Percentiles rank a stretch among this genome's conserved stretches.
Evolutionary conservation across 2,797 vertebrate species (phyloP).

Genomic region (Hirundo rustica): DNA sequence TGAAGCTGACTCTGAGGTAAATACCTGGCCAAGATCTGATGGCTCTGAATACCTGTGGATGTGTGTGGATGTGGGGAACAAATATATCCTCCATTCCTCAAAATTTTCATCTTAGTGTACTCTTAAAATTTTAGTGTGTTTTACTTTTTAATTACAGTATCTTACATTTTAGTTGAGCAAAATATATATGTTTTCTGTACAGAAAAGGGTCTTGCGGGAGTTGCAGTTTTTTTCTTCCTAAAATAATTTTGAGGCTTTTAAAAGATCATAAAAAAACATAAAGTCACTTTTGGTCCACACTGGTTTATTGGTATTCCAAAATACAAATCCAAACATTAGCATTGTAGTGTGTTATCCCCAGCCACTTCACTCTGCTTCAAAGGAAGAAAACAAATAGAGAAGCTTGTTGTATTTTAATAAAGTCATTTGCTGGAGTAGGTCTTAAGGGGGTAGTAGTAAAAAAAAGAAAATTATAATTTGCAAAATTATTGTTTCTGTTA

Average conservation of each 20-base stretch:
- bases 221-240: neutral
- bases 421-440: neutral
- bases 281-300: neutral
- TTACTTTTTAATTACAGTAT: neutral
- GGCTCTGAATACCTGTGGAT: neutral
- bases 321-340: neutral
- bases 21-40: neutral
- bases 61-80: rapidly evolving
- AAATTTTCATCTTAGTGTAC: neutral
- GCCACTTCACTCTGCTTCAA: neutral
- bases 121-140: neutral
- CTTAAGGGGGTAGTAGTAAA: neutral
- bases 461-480: neutral
- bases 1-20: neutral
- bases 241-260: neutral
- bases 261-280: neutral
- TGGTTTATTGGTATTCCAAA: neutral
- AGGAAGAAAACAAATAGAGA: neutral
- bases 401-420: neutral
- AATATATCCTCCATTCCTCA: neutral
- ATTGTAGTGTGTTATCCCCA: neutral
- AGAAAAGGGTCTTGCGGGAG: neutral
- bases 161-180: neutral
- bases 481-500: neutral
- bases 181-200: neutral